phyloP scores from a whole-genome alignment of 2,797 vertebrate species.

The Arnoldichthys spilopterus region DNA sequence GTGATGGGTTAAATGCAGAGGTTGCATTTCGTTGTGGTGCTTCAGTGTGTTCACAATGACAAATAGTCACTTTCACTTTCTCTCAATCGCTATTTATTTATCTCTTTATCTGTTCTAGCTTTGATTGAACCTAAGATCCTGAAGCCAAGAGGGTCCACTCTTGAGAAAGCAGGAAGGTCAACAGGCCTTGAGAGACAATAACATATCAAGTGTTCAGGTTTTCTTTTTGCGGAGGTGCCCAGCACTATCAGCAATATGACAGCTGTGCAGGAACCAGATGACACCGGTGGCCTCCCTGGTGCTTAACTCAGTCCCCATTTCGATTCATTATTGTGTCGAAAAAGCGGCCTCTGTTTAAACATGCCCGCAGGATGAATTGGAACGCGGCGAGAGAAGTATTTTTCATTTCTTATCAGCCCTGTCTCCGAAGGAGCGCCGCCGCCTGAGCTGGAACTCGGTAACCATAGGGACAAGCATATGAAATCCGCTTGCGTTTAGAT shows the following conservation, averaged over 20 bases:
- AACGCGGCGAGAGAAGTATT: slow-evolving; percentile 6
- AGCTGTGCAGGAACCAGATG: slow-evolving; percentile 3
- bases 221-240: background rate
- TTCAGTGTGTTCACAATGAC: too few species aligned
- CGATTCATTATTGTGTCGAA: slow-evolving; percentile 14
- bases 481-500: slow-evolving; percentile 25
- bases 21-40: too few species aligned
- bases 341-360: slow-evolving; percentile 6
- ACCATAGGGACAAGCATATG: slow-evolving; percentile 31
- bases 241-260: slow-evolving; percentile 6
- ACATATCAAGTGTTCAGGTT: background rate
- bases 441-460: slow-evolving; percentile 4
- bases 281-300: background rate
- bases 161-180: background rate
- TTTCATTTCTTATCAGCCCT: slow-evolving; percentile 37
- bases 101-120: background rate
- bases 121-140: slow-evolving; percentile 1
- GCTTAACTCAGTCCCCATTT: slow-evolving; percentile 10
- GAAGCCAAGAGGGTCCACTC: background rate
- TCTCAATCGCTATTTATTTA: too few species aligned
- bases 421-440: background rate
- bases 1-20: too few species aligned
- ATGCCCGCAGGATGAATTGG: slow-evolving; percentile 19
- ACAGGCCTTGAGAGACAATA: background rate
- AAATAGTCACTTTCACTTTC: too few species aligned